A percentile compares a stretch with the other conserved stretches of the same genome.
Conservation (phyloP, 2,797 vertebrate genomes). For the Melopsittacus undulatus region DNA sequence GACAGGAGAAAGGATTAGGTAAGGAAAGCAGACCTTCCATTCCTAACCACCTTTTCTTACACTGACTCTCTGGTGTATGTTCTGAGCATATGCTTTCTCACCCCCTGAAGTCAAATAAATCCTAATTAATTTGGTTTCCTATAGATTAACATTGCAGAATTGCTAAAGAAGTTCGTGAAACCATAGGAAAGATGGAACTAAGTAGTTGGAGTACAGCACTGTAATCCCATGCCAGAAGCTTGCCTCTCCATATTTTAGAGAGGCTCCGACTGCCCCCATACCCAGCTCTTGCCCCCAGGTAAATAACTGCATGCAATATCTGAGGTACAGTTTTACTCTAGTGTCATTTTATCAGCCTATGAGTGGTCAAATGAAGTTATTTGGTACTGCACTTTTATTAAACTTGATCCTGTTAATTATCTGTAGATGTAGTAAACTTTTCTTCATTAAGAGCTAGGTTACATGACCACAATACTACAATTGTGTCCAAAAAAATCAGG, state of each 20-base stretch:
- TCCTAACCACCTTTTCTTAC: conserved; percentile 20
- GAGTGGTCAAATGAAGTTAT: not conserved
- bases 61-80: not conserved
- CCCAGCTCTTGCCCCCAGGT: not conserved
- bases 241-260: not conserved
- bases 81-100: not conserved
- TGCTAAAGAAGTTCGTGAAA: not conserved
- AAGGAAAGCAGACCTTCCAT: not conserved
- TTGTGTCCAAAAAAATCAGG: not conserved
- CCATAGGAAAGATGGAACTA: not conserved
- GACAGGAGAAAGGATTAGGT: not conserved
- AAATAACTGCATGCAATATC: not conserved
- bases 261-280: not conserved
- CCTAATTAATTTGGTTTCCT: not conserved
- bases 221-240: not conserved
- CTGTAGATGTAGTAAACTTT: not conserved
- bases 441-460: not conserved
- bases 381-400: not conserved
- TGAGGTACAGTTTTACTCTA: not conserved
- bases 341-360: not conserved
- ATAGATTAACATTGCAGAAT: not conserved
- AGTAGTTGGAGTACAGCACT: not conserved
- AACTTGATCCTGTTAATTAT: not conserved
- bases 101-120: not conserved
- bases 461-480: not conserved